Percentiles rank a stretch among this genome's conserved stretches.
phyloP scores from a whole-genome alignment of 2,888 invertebrate genomes.

The Cotesia congregata region DNA sequence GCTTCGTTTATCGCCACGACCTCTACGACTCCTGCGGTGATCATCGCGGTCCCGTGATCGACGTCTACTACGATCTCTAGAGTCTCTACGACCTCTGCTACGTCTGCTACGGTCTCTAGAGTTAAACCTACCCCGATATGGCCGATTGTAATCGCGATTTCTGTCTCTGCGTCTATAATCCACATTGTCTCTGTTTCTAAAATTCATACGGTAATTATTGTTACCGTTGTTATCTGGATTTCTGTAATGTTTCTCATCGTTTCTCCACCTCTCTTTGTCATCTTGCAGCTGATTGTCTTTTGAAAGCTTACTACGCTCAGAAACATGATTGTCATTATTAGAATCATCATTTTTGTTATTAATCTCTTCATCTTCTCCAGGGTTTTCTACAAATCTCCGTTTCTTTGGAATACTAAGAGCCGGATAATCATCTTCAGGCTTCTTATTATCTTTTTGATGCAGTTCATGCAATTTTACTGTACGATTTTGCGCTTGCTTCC shows the following conservation, averaged over 20 bases:
- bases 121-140: conserved; percentile 52
- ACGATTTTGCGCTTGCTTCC: conserved; percentile 89
- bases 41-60: conserved; percentile 57
- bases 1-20: conserved; percentile 55
- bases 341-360: conserved; percentile 38
- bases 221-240: conserved; percentile 49
- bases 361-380: conserved; percentile 56
- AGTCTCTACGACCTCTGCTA: conserved; percentile 54
- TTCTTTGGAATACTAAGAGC: conserved; percentile 70
- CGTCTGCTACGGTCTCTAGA: conserved; percentile 59
- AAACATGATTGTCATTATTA: conserved; percentile 31
- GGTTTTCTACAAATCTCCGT: conserved; percentile 70
- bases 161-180: conserved; percentile 51
- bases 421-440: conserved; percentile 76
- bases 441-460: conserved; percentile 67
- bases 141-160: conserved; percentile 53
- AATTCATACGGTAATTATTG: conserved; percentile 48
- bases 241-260: conserved; percentile 18
- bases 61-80: conserved; percentile 59
- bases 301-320: conserved; percentile 51
- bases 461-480: conserved; percentile 85
- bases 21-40: conserved; percentile 57
- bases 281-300: conserved; percentile 48
- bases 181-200: conserved; percentile 47
- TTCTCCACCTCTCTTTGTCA: conserved; percentile 30